Evolutionary conservation across 2,888 invertebrate species (phyloP).

Genomic region (Perithous albicinctus): DNA sequence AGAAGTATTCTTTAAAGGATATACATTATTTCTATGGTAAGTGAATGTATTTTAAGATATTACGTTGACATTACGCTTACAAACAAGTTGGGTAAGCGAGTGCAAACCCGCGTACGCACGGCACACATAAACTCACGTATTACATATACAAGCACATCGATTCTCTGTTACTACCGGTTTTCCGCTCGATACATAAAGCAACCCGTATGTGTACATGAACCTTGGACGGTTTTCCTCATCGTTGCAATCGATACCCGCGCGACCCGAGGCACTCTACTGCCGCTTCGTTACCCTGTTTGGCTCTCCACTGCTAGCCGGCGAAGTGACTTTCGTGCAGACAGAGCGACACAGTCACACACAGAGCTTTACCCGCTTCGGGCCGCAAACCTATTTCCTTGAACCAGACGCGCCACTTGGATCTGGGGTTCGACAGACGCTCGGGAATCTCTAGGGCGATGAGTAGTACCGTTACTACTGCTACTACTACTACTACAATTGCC

Average conservation of each 20-base stretch:
- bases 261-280: conserved; percentile 57
- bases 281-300: conserved; percentile 35
- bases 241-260: conserved; percentile 67
- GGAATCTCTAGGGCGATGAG: conserved; percentile 10
- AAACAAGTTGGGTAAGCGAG: conserved; percentile 11
- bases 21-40: neutral
- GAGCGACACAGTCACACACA: neutral
- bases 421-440: conserved; percentile 30
- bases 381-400: conserved; percentile 43
- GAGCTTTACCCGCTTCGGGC: conserved; percentile 10
- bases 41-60: conserved; percentile 1
- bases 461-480: too few species aligned
- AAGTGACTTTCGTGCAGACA: conserved; percentile 31
- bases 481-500: too few species aligned
- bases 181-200: conserved; percentile 54
- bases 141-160: conserved; percentile 57
- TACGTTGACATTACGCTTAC: conserved; percentile 25
- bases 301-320: conserved; percentile 14
- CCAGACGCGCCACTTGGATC: conserved; percentile 20
- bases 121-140: conserved; percentile 20
- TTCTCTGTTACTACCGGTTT: conserved; percentile 50
- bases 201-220: conserved; percentile 53
- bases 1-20: conserved; percentile 1
- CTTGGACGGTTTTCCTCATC: conserved; percentile 66
- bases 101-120: conserved; percentile 12